These are phyloP conservation scores for Athene cunicularia DNA, from an alignment of 2,113 vertebrate species.

Conservation along the genomic window DNA sequence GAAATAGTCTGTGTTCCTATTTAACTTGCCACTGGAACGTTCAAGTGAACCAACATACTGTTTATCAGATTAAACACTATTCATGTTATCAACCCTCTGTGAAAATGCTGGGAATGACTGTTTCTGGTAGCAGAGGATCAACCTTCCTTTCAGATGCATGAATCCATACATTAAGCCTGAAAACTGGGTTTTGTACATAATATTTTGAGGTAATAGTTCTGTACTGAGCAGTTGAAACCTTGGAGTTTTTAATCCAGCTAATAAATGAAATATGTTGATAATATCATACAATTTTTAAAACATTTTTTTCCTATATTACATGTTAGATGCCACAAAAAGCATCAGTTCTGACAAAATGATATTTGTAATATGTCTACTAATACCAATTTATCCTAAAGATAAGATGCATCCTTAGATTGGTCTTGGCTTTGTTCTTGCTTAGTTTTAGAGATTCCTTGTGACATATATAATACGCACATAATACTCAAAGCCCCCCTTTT, in stretches of 20 bases:
- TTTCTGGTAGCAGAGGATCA: neutral
- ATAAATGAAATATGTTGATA: neutral
- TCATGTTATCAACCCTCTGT: neutral
- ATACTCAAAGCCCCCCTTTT: neutral
- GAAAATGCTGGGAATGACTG: neutral
- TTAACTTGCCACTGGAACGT: neutral
- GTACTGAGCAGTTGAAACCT: neutral
- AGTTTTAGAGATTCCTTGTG: neutral
- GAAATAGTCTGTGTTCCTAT: neutral
- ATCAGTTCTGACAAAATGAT: neutral
- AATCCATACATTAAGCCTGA: neutral
- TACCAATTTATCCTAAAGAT: neutral
- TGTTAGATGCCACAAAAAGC: neutral
- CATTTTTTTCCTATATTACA: neutral
- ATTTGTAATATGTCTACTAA: neutral
- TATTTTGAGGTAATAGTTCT: neutral
- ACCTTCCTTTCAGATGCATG: neutral
- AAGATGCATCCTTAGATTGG: neutral
- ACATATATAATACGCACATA: neutral
- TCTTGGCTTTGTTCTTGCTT: neutral
- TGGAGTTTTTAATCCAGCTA: neutral
- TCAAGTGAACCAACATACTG: neutral
- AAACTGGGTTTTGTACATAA: neutral
- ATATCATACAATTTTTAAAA: neutral
- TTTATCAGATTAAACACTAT: neutral